Base-by-base conservation (phyloP, 2,113 vertebrate genomes). In the Hymenochirus boettgeri region DNA sequence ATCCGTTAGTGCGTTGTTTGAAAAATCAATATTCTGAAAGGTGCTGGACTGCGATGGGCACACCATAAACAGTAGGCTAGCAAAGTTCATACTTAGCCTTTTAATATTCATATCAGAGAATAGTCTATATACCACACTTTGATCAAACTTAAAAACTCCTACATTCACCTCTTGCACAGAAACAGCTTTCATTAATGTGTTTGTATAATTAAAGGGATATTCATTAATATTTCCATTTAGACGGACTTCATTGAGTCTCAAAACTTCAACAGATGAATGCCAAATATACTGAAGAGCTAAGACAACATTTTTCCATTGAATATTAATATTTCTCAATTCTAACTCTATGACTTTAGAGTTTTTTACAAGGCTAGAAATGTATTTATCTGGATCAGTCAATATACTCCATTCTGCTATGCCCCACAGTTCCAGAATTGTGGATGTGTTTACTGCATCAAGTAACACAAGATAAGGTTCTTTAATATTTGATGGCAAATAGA, bases 31-130 rank as follows among this genome's bases (percentile, higher is more conserved):
- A 50, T 84, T 61, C 5, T 70, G 64, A 61, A 92, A 82, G 3
- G 46, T 67, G 64, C 91, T 96, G 5, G 50, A 69, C 5, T 61
- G 71, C 0, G 45, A 45, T 8, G 95, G 95, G 63, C 94, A 97
- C 31, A 89, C 84, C 90, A 96, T 91, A 58, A 93, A 86, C 3
- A 96, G 54, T 4, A 95, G 77, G 21, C 61, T 74, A 0, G 88
- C 26, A 39, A 86, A 78, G 9, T 58, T 54, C 23, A 95, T 62
- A 0, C 86, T 85, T 6, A 93, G 18, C 23, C 27, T 84, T 57
- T 70, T 66, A 37, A 91, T 80, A 23, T 88, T 89, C 77, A 93
- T 82, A 57, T 86, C 86, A 45, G 90, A 85, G 47, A 96, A 83
- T 31, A 85, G 71, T 35, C 67, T 60, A 23, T 94, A 98, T 2